Evolutionary conservation across 2,113 vertebrate species (phyloP).

Genomic region (pig (Sus scrofa)): DNA sequence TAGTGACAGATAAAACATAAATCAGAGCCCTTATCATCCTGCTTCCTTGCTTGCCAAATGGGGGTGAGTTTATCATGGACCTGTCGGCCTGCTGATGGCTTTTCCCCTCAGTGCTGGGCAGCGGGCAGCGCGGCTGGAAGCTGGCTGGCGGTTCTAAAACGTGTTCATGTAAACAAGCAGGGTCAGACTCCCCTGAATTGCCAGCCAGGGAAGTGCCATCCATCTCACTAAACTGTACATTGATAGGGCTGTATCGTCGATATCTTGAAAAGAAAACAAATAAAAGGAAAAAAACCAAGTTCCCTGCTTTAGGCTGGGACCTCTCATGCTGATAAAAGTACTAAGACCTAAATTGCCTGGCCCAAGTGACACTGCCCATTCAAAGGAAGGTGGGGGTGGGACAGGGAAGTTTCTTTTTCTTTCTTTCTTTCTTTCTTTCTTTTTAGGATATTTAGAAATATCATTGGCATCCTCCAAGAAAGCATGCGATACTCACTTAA

Average conservation of each 20-base stretch:
- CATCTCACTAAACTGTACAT: conserved; percentile 90
- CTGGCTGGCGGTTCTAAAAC: conserved; percentile 90
- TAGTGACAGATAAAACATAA: conserved; percentile 92
- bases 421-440: neutral
- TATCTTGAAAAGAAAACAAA: conserved; percentile 89
- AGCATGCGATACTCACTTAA: neutral
- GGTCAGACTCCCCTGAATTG: conserved; percentile 89
- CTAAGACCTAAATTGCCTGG: neutral
- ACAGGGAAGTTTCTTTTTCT: neutral
- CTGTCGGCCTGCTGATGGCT: conserved; percentile 82
- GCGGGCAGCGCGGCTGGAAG: conserved; percentile 82
- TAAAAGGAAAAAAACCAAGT: conserved; percentile 82
- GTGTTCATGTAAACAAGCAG: conserved; percentile 88
- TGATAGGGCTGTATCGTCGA: conserved; percentile 73
- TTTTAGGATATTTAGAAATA: neutral
- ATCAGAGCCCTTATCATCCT: conserved; percentile 89
- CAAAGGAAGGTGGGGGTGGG: neutral
- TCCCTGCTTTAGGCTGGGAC: conserved; percentile 44
- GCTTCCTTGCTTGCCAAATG: conserved; percentile 90
- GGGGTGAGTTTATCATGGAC: conserved; percentile 89
- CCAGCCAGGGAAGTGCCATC: conserved; percentile 84
- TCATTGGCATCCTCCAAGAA: neutral
- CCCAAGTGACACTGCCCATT: neutral
- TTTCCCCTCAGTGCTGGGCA: conserved; percentile 81
- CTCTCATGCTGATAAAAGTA: conserved; percentile 48